Percentiles rank a stretch among this genome's conserved stretches.
Evolutionary conservation across 2,888 invertebrate species (phyloP).

Genomic region (Watsonalla cultraria): DNA sequence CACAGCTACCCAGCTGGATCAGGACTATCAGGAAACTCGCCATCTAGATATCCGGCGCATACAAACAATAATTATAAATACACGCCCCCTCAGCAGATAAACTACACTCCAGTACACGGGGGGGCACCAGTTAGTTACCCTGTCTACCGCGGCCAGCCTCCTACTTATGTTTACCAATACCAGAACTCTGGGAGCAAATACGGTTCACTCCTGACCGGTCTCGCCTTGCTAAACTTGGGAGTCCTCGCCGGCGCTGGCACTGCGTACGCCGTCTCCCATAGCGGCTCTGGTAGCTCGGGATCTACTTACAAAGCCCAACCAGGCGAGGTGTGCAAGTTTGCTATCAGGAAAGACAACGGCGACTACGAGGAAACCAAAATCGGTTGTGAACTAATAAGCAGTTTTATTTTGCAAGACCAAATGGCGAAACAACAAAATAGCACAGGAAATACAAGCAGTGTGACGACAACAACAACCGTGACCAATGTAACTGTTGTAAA

Average conservation of each 20-base stretch:
- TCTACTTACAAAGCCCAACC: constrained; percentile 43
- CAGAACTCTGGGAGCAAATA: constrained; percentile 67
- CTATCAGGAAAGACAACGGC: constrained; percentile 58
- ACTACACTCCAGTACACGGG: constrained; percentile 48
- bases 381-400: constrained; percentile 60
- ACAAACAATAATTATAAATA: constrained; percentile 60
- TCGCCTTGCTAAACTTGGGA: constrained; percentile 63
- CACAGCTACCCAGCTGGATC: constrained; percentile 26
- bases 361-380: constrained; percentile 67
- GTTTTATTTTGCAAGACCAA: constrained; percentile 55
- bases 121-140: constrained; percentile 49
- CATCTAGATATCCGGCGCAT: constrained; percentile 20
- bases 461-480: constrained; percentile 48
- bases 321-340: constrained; percentile 65
- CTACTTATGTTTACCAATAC: constrained; percentile 62
- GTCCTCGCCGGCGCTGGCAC: constrained; percentile 50
- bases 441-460: constrained; percentile 39
- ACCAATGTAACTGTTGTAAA: constrained; percentile 59
- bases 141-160: constrained; percentile 58
- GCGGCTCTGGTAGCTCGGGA: constrained; percentile 7
- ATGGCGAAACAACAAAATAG: constrained; percentile 22
- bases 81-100: constrained; percentile 58
- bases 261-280: constrained; percentile 38
- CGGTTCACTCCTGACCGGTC: constrained; percentile 57
- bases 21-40: constrained; percentile 17